These are phyloP conservation scores for Malthinus flaveolus DNA, from an alignment of 2,888 invertebrate species.

Conservation along the genomic window DNA sequence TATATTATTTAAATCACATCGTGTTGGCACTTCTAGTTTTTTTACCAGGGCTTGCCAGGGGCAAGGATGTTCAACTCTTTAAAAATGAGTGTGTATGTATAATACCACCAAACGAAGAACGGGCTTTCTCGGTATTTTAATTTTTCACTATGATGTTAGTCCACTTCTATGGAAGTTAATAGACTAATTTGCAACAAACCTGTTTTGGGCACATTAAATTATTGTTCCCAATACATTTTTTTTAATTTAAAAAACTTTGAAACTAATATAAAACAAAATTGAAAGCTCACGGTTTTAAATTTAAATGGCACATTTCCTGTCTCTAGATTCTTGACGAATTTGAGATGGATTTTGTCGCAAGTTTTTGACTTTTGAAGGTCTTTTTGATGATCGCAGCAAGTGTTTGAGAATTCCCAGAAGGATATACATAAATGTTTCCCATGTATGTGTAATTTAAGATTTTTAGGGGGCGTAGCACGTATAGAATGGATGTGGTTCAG, in stretches of 20 bases:
- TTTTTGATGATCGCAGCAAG: too few species aligned
- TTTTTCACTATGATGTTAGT: background rate
- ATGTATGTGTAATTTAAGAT: background rate
- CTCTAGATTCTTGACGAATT: too few species aligned
- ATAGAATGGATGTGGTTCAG: background rate
- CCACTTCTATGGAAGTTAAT: background rate
- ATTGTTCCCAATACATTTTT: too few species aligned
- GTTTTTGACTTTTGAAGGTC: too few species aligned
- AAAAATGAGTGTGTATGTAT: background rate
- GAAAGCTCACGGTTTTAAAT: too few species aligned
- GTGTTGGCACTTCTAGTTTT: constrained; percentile 17
- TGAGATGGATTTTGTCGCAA: too few species aligned
- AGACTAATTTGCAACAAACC: too few species aligned
- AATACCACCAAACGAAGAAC: background rate
- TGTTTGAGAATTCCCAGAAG: background rate
- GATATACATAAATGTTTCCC: background rate
- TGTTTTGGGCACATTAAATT: too few species aligned
- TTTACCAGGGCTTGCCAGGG: constrained; percentile 18
- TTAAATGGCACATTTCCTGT: too few species aligned
- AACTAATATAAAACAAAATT: too few species aligned
- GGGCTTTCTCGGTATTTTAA: constrained; percentile 3
- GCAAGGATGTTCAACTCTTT: constrained; percentile 30
- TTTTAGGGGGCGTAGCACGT: background rate
- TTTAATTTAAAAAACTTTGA: too few species aligned
- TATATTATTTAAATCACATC: constrained; percentile 24